These are phyloP conservation scores for Crocuta crocuta DNA, from an alignment of 2,113 vertebrate species.

Conservation along the genomic window DNA sequence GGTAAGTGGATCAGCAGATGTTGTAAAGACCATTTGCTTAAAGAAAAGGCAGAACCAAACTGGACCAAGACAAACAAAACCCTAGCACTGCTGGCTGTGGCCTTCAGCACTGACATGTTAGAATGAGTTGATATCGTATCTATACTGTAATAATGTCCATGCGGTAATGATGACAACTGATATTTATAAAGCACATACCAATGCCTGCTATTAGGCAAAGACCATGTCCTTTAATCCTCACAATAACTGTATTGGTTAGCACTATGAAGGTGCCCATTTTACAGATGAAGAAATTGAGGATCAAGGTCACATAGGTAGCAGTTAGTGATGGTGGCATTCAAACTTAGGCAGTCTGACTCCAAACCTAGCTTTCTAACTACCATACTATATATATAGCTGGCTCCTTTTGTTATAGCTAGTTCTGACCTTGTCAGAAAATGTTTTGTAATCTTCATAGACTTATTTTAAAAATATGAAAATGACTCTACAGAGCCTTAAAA, in stretches of 20 bases:
- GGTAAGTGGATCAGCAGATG: not conserved
- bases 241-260: not conserved
- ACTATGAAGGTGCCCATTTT: not conserved
- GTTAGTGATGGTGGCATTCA: not conserved
- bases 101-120: not conserved
- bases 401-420: not conserved
- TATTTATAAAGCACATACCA: not conserved
- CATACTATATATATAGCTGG: not conserved
- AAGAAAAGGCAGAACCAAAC: constrained; percentile 14
- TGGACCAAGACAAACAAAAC: not conserved
- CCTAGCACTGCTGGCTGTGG: too few relatives aligned
- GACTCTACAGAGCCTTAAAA: not conserved
- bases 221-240: not conserved
- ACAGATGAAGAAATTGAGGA: not conserved
- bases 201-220: not conserved
- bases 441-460: not conserved
- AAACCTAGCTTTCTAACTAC: not conserved
- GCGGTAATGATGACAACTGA: too few relatives aligned
- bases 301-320: not conserved
- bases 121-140: not conserved
- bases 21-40: not conserved
- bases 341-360: not conserved
- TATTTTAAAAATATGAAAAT: not conserved
- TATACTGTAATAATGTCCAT: not conserved
- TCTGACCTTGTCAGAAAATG: not conserved